Evolutionary conservation across 2,888 invertebrate species (phyloP).

Genomic region (Glaucopsyche alexis): DNA sequence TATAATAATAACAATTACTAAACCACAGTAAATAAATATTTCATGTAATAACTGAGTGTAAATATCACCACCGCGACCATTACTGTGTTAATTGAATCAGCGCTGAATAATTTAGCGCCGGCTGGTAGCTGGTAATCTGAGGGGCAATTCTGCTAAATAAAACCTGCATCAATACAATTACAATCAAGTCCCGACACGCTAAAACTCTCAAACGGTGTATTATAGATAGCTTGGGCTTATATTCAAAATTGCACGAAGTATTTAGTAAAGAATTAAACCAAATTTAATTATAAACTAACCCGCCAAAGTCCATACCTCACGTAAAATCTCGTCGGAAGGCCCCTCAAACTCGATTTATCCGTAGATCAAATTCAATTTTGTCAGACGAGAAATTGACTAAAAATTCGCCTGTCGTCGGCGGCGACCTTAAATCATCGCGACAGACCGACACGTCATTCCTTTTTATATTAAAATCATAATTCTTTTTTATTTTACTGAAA

Average conservation of each 20-base stretch:
- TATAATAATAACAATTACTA: not conserved
- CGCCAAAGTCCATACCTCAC: constrained; percentile 47
- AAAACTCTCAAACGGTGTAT: too few relatives aligned
- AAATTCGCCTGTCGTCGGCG: constrained; percentile 61
- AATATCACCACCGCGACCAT: too few relatives aligned
- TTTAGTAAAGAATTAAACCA: too few relatives aligned
- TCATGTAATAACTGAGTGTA: constrained; percentile 1
- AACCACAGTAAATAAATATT: not conserved
- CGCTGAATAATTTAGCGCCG: not conserved
- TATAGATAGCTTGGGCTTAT: not conserved
- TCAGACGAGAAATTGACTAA: constrained; percentile 71
- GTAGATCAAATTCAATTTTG: constrained; percentile 74
- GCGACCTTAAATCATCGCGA: constrained; percentile 45
- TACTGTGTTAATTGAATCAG: constrained; percentile 17
- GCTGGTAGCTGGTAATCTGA: not conserved
- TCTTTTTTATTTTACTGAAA: not conserved
- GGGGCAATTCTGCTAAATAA: not conserved
- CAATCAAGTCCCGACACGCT: too few relatives aligned
- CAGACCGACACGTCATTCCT: constrained; percentile 29
- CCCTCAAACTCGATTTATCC: constrained; percentile 69
- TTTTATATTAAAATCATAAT: constrained; percentile 23
- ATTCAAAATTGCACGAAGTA: too few relatives aligned
- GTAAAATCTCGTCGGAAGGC: constrained; percentile 51
- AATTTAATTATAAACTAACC: constrained; percentile 27
- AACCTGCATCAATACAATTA: not conserved